A percentile compares a stretch with the other conserved stretches of the same genome.
Conservation (phyloP, 2,888 invertebrate species). For the Eristalis pertinax region DNA sequence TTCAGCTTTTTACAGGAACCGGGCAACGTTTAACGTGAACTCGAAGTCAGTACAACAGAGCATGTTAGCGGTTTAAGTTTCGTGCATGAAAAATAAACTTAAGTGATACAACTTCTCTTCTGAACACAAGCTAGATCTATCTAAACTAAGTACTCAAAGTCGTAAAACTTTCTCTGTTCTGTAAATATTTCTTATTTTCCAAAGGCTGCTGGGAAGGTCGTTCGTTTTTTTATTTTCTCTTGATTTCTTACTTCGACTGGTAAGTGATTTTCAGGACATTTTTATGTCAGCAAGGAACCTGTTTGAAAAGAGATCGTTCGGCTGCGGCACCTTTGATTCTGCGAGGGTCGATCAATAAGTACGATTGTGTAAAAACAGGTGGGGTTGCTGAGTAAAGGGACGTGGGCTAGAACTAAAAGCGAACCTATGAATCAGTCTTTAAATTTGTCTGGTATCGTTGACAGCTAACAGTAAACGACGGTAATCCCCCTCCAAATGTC, state of each 20-base stretch:
- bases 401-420: no score
- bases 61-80: constrained; percentile 44
- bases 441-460: no score
- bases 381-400: no score
- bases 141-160: neutral
- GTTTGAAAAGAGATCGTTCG: no score
- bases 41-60: constrained; percentile 3
- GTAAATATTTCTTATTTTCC: neutral
- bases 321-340: no score
- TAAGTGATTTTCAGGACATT: no score
- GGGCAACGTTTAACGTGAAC: constrained; percentile 11
- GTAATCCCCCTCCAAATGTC: no score
- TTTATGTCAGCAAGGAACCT: no score
- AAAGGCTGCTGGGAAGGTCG: neutral
- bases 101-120: neutral
- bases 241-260: neutral
- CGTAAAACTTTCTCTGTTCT: neutral
- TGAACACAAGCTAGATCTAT: constrained; percentile 17
- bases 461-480: no score
- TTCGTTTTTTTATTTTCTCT: neutral
- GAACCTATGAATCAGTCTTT: no score
- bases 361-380: no score
- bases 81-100: constrained; percentile 42
- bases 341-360: no score
- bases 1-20: constrained; percentile 70